Evolutionary conservation across 2,888 invertebrate genomes (phyloP).

Genomic region (Temnothorax rugatulus): DNA sequence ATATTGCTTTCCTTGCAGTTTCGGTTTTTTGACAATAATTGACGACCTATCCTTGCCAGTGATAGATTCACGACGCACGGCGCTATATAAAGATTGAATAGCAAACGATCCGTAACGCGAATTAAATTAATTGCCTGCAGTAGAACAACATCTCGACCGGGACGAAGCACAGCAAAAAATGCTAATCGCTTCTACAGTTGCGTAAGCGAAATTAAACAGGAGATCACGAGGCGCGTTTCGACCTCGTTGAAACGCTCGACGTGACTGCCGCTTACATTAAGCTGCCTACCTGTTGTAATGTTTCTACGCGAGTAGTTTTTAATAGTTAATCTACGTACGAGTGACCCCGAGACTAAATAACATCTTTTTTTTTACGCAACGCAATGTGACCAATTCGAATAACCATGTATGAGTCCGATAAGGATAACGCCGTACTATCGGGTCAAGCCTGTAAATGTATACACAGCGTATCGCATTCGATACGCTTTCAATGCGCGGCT

Average conservation of each 20-base stretch:
- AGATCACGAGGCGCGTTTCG: conserved; percentile 42
- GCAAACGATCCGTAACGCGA: conserved; percentile 28
- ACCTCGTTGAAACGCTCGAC: conserved; percentile 29
- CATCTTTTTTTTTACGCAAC: conserved; percentile 1
- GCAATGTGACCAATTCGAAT: not conserved
- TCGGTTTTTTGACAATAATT: not conserved
- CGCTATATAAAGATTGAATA: conserved; percentile 8
- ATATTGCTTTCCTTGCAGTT: not conserved
- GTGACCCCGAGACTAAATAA: conserved; percentile 17
- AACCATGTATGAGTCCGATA: not conserved
- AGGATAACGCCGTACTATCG: conserved; percentile 13
- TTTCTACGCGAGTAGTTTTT: conserved; percentile 18
- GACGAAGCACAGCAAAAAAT: conserved; percentile 24
- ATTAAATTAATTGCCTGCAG: conserved; percentile 37
- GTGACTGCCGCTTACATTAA: conserved; percentile 12
- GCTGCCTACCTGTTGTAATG: not conserved
- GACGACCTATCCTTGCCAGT: not conserved
- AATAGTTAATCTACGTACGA: conserved; percentile 16
- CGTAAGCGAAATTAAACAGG: conserved; percentile 45
- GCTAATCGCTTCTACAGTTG: conserved; percentile 31
- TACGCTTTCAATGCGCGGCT: conserved; percentile 19
- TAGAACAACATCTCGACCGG: conserved; percentile 32
- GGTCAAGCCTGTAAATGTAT: conserved; percentile 9
- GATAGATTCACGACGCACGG: not conserved
- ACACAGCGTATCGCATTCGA: conserved; percentile 10